Conservation (phyloP, 2,113 vertebrate species). For the Falcunculus frontatus region DNA sequence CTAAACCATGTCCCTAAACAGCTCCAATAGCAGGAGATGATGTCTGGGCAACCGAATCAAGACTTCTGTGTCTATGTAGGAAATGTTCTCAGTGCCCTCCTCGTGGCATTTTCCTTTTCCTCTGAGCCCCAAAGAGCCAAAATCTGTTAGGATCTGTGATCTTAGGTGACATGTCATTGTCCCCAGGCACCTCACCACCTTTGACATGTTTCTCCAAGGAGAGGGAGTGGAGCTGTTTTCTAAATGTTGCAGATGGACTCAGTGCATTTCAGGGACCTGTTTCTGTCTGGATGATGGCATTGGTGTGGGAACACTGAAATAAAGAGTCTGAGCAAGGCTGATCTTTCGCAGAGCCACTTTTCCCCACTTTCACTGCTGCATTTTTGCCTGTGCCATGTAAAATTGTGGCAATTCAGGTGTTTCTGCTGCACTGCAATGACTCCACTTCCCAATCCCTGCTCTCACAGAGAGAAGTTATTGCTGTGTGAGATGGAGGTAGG, state of each 20-base stretch:
- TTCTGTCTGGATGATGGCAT: not conserved
- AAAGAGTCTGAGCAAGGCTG: not conserved
- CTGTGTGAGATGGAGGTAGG: not conserved
- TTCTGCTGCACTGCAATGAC: not conserved
- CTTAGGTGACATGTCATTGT: not conserved
- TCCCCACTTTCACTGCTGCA: no score
- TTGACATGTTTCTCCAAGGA: not conserved
- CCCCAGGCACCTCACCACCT: not conserved
- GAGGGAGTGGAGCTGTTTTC: not conserved
- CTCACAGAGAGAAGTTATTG: not conserved
- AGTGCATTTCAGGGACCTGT: accelerated
- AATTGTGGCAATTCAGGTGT: not conserved
- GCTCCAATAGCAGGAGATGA: not conserved
- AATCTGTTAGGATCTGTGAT: not conserved
- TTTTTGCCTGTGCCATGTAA: not conserved
- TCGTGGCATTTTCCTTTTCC: not conserved
- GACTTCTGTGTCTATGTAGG: not conserved
- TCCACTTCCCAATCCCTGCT: not conserved
- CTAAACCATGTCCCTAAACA: not conserved
- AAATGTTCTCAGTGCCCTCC: not conserved
- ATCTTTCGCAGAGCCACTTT: not conserved
- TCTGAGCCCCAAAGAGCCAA: not conserved
- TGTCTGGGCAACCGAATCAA: not conserved
- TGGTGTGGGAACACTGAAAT: not conserved
- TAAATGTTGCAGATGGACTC: not conserved